These are phyloP conservation scores for Bombus breviceps DNA, from an alignment of 1,140 invertebrate genomes.

Conservation along the genomic window DNA sequence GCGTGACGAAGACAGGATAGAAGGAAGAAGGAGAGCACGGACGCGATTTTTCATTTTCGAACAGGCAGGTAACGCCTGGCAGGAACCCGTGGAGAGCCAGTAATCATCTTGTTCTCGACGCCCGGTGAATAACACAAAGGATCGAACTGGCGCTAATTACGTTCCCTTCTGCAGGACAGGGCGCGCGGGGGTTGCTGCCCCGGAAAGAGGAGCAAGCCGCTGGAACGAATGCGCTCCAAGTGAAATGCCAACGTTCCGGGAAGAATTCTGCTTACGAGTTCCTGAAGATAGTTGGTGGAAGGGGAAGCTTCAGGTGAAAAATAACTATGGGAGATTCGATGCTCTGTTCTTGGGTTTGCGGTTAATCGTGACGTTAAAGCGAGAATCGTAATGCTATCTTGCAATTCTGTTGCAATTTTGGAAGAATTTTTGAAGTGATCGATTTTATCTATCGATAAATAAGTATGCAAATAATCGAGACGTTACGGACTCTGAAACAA, in stretches of 20 bases:
- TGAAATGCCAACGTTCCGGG: neutral
- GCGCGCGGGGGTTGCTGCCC: conserved; percentile 7
- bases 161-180: conserved; percentile 34
- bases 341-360: neutral
- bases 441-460: too few relatives aligned
- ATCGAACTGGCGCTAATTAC: conserved; percentile 75
- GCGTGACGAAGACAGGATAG: neutral
- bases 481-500: too few relatives aligned
- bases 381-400: too few relatives aligned
- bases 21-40: conserved; percentile 4
- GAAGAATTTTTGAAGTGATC: too few relatives aligned
- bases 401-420: too few relatives aligned
- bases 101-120: conserved; percentile 76
- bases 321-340: neutral
- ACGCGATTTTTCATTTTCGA: conserved; percentile 67
- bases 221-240: conserved; percentile 46
- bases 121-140: conserved; percentile 69
- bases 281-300: neutral
- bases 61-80: conserved; percentile 61
- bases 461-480: too few relatives aligned
- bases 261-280: neutral
- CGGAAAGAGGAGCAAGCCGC: conserved; percentile 20
- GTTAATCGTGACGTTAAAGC: too few relatives aligned
- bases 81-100: conserved; percentile 48
- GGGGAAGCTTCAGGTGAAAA: neutral